Base-by-base conservation (phyloP, 1,140 invertebrate species). In the Drosophila virilis region DNA sequence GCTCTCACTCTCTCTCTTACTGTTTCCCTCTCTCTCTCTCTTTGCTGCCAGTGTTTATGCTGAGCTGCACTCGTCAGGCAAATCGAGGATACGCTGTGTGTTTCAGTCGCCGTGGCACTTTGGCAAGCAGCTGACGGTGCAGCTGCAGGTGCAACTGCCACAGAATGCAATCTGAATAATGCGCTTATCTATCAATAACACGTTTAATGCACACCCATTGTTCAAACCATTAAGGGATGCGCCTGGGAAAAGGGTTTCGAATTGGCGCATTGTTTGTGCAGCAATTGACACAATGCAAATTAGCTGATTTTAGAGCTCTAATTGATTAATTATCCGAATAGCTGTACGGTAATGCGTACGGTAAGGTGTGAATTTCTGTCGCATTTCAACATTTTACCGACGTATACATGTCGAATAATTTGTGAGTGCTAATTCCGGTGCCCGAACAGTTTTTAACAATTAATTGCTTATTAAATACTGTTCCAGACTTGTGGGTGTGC, bases 371-470 rank as follows among this genome's bases (percentile, higher is more conserved):
- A 69, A 80, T 62, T 72, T 68, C 48, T 62, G 12, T 32, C 22
- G 15, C 48, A 76, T 40, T 50, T 42, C 35, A 62, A 35, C 67
- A 75, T 69, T 88, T 88, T 88, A 73, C 84, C 66, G 65, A 67
- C 68, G 83, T 88, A 85, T 88, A 89, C 70, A 88, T 74, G 60
- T 89, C 57, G 54, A 70, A 64, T 71, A 48, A 88, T 79, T 81
- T 67, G 78, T 61, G 82, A 86, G 77, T 85, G 67, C 57, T 43
- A 71, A 54, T 62, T 75, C 66, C 17, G 78, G 68, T 71, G 61
- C 22, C 77, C 73, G 69, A 86, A 86, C 54, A 71, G 67, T 79
- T 80, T 88, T 88, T 60, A 76, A 65, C 71, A 64, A 81, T 78
- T 73, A 75, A 85, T 78, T 78, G 78, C 37, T 70, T 28, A 28